Conservation (phyloP, 2,888 invertebrate species). For the Ceraclea dissimilis region DNA sequence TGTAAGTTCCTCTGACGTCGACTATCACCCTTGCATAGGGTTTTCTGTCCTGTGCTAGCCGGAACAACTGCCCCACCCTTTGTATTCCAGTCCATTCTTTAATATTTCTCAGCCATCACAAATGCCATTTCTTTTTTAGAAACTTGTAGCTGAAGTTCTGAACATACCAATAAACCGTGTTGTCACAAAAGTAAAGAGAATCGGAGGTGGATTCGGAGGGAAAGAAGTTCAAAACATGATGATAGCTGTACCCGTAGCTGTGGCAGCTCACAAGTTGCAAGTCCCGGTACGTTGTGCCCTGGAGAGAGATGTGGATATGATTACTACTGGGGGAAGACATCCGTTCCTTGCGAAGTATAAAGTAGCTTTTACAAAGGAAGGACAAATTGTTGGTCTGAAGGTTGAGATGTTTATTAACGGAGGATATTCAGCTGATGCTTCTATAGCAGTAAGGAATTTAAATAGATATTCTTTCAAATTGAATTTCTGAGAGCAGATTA, state of each 20-base stretch:
- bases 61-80: no score
- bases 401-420: conserved; percentile 73
- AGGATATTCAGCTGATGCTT: conserved; percentile 77
- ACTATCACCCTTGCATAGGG: no score
- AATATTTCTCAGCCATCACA: no score
- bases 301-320: conserved; percentile 93
- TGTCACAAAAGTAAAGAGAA: conserved; percentile 69
- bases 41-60: no score
- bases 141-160: conserved; percentile 60
- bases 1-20: background rate
- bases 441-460: conserved; percentile 55
- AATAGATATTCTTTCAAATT: background rate
- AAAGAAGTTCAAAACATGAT: conserved; percentile 73
- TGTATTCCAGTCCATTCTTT: no score
- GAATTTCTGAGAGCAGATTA: no score
- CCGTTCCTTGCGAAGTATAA: conserved; percentile 83
- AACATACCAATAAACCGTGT: conserved; percentile 68
- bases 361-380: conserved; percentile 67
- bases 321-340: conserved; percentile 80
- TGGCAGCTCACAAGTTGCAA: conserved; percentile 72
- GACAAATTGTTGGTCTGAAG: conserved; percentile 65
- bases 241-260: conserved; percentile 64
- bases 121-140: conserved; percentile 41
- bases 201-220: conserved; percentile 95
- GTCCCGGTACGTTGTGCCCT: conserved; percentile 80